Conservation (phyloP, 2,888 invertebrate genomes). For the Brachyptera risi region DNA sequence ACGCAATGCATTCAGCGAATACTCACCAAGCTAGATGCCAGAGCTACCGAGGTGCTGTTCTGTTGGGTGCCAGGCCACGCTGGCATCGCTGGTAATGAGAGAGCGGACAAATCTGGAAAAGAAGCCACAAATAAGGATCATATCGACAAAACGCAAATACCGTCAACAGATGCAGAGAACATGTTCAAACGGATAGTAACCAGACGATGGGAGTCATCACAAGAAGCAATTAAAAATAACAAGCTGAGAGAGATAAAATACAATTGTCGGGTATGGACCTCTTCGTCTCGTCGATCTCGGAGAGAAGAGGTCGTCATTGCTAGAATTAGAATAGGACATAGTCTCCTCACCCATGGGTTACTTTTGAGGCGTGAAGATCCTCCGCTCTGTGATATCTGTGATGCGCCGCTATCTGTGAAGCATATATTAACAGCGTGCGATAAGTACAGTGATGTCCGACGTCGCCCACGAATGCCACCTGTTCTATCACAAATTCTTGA, state of each 20-base stretch:
- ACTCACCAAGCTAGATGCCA: background rate
- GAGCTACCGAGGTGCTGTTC: no score
- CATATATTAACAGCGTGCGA: background rate
- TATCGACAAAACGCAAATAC: background rate
- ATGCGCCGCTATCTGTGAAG: background rate
- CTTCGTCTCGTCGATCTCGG: background rate
- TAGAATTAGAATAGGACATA: background rate
- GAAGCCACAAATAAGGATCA: background rate
- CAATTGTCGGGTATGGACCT: background rate
- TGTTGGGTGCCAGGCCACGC: slow-evolving; percentile 12
- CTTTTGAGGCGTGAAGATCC: background rate
- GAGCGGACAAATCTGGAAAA: background rate
- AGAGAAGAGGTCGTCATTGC: background rate
- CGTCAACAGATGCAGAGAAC: background rate
- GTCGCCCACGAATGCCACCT: background rate
- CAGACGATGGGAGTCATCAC: background rate
- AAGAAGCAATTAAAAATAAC: background rate
- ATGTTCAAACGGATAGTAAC: background rate
- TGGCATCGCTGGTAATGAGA: background rate
- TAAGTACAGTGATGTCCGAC: background rate
- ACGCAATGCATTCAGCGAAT: background rate
- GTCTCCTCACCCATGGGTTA: background rate
- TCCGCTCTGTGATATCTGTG: background rate
- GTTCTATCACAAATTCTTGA: background rate
- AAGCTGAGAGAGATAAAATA: background rate